Evolutionary conservation across 2,797 vertebrate genomes (phyloP), one percentile per base, ranked within the genome.

Genomic region (Hephaestus fuliginosus): DNA sequence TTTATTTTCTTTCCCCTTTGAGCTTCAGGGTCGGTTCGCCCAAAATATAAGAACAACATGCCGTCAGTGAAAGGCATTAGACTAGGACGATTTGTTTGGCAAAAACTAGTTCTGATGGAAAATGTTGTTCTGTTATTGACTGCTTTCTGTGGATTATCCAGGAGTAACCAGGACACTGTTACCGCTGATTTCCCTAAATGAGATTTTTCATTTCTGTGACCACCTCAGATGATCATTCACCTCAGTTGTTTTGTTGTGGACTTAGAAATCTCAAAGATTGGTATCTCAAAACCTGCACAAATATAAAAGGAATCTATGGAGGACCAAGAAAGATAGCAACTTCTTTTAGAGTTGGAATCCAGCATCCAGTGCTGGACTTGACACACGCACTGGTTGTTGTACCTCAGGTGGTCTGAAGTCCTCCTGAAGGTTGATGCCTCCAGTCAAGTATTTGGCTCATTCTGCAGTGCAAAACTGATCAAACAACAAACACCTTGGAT

Each of bases 401-500:
- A 52, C 25, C 44, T 18, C 41, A 41, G 41, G 48, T 49, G 39
- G 7, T 66, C 39, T 71, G 17, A 44, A 77, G 28, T 57, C 60
- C 28, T 52, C 4, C n/a, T 53, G 20, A 60, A 7, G 0, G 25
- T 13, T 44, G 52, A 53, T 58, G 39, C 17, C 14, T 70, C 15
- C 13, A 12, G 43, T 68, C 20, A 67, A 44, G 41, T 25, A 17
- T 41, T 46, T 28, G 57, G 13, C 57, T 3, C 3, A 46, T 18
- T 46, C 55, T 55, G 30, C 18, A 62, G 33, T 51, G 46, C 33
- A 58, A 57, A 76, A 52, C n/a, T 55, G 13, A 46, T 63, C 11
- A 17, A 41, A 15, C 43, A 68, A 57, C 67, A 71, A 43, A 62
- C 57, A 63, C n/a, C 36, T 69, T 43, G 39, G 30, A 72, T 56